These are phyloP conservation scores for Trachelipus rathkii DNA, from an alignment of 1,140 invertebrate species.

Conservation along the genomic window DNA sequence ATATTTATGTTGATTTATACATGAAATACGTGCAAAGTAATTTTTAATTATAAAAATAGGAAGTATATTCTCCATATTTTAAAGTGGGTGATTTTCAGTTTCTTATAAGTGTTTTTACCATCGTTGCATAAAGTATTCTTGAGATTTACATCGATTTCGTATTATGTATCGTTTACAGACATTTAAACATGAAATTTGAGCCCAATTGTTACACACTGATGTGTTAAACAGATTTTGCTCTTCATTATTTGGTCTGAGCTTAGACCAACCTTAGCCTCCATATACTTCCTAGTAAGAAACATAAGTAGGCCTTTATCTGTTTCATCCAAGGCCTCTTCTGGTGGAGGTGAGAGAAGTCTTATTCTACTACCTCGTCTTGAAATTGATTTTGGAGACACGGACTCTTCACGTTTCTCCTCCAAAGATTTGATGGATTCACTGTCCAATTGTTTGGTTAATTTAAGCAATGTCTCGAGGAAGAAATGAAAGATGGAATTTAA, in stretches of 20 bases:
- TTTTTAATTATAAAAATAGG: no score
- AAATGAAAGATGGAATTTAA: no score
- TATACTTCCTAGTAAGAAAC: background rate
- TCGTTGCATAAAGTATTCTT: no score
- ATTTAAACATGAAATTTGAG: constrained; percentile 18
- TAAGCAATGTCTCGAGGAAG: no score
- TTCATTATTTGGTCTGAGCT: background rate
- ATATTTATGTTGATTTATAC: no score
- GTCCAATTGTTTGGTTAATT: no score
- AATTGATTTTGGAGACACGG: background rate
- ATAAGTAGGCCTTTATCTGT: constrained; percentile 1
- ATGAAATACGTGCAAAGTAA: no score
- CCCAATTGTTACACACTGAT: background rate
- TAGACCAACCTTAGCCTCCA: constrained; percentile 2
- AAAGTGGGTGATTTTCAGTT: no score
- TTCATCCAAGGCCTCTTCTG: background rate
- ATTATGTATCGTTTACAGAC: background rate
- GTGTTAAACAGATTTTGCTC: background rate
- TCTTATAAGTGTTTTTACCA: no score
- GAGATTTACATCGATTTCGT: no score
- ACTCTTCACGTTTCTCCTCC: background rate
- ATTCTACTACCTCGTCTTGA: background rate
- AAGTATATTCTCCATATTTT: no score
- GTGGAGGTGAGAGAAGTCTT: background rate
- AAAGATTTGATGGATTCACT: background rate